Evolutionary conservation across 2,888 invertebrate species (phyloP), one percentile per base, ranked within the genome.

Genomic region (Leucophora obtusa): DNA sequence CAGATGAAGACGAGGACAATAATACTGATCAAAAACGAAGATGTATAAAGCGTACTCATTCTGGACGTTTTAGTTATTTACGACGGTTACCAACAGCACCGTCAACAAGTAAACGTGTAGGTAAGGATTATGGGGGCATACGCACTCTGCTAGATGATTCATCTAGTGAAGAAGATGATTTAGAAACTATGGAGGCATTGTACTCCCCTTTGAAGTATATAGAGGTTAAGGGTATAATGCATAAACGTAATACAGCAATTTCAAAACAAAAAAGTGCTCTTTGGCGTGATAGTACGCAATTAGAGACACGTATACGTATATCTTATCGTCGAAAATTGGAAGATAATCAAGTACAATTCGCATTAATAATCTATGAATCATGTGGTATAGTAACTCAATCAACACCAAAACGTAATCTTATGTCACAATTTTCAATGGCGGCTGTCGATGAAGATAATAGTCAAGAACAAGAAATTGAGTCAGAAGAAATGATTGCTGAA

Each of bases 311-410:
- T 76, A 76, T 88, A 71, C 85, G 86, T 66, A 83, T 88, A 51
- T 87, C 88, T 17, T 88, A 87, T 83, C 85, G 85, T 33, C 85
- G 85, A 28, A 83, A 85, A 33, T 43, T 84, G 14, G 69, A 82
- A 33, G 85, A 86, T 74, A 85, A 87, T 71, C 84, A 85, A 71
- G 76, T 87, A 63, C 86, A 87, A 84, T 87, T 87, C 66, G 86
- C 86, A 9, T 82, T 88, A 66, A 84, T 88, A 14, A 86, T 87
- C 53, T 88, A 88, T 82, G 86, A 86, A 69, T 83, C 86, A 68
- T 33, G 85, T n/a, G 83, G 68, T 65, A 59, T 35, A 7, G 21
- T 28, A 56, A 65, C 75, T 9, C 50, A 58, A 28, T 18, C 56
- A 59, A 43, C 60, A 50, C 47, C 69, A 9, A 84, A 84, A 50